Percentiles rank a stretch among this genome's conserved stretches.
Conservation (phyloP, 2,113 vertebrate genomes). For the Acrocephalus arundinaceus region DNA sequence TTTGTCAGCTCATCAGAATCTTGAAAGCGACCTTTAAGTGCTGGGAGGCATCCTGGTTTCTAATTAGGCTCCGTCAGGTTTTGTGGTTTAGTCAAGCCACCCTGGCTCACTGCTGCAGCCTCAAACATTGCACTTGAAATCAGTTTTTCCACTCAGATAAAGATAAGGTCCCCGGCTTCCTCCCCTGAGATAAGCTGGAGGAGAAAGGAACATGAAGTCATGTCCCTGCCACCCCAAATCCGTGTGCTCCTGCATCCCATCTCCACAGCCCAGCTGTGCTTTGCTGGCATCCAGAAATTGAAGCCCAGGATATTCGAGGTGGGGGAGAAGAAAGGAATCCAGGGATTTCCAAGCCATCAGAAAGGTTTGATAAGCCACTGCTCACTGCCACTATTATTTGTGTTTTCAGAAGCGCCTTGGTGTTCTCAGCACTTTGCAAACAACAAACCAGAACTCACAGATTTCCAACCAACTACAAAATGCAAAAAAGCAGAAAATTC, state of each 20-base stretch:
- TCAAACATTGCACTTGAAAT: background rate
- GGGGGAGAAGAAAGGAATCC: background rate
- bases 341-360: background rate
- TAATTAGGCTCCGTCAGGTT: constrained; percentile 16
- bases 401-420: background rate
- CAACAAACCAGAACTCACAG: background rate
- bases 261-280: background rate
- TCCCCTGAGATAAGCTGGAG: constrained; percentile 19
- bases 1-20: constrained; percentile 44
- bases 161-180: background rate
- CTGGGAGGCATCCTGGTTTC: constrained; percentile 8
- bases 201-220: background rate
- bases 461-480: background rate
- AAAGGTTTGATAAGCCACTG: background rate
- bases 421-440: background rate
- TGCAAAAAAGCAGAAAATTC: background rate
- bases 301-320: background rate
- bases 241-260: background rate
- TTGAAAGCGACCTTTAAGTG: constrained; percentile 27
- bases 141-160: constrained; percentile 19
- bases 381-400: background rate
- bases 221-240: background rate
- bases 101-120: background rate
- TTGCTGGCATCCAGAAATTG: background rate
- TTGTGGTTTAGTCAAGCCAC: background rate